These are phyloP conservation scores for Callipepla californica DNA, from an alignment of 2,113 vertebrate species.

Conservation along the genomic window DNA sequence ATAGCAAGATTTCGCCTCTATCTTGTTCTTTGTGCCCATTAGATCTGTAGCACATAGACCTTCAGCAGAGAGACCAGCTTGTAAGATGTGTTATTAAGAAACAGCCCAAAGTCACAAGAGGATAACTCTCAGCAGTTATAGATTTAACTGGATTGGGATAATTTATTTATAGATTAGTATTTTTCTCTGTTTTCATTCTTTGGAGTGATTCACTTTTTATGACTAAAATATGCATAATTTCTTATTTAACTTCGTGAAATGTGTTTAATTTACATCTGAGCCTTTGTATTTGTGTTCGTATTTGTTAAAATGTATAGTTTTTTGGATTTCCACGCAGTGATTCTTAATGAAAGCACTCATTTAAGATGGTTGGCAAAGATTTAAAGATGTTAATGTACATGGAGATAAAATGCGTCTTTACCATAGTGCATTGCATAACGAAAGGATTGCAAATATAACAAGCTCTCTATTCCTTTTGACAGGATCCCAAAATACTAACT, in stretches of 20 bases:
- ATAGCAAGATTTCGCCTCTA: neutral
- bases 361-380: neutral
- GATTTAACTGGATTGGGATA: neutral
- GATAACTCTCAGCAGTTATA: neutral
- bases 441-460: neutral
- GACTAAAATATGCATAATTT: neutral
- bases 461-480: constrained; percentile 38
- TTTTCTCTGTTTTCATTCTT: neutral
- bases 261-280: neutral
- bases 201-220: neutral
- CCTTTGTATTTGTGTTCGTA: neutral
- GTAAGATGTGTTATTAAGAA: neutral
- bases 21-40: neutral
- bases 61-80: neutral
- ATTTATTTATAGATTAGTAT: neutral
- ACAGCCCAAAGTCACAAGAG: neutral
- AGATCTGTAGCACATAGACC: neutral
- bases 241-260: neutral
- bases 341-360: neutral
- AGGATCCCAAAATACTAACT: constrained; percentile 96
- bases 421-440: neutral
- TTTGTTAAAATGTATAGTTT: neutral
- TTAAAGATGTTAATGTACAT: neutral
- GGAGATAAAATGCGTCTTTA: neutral
- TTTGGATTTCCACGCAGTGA: neutral